Evolutionary conservation across 1,140 invertebrate species (phyloP).

Genomic region (Halesus radiatus): DNA sequence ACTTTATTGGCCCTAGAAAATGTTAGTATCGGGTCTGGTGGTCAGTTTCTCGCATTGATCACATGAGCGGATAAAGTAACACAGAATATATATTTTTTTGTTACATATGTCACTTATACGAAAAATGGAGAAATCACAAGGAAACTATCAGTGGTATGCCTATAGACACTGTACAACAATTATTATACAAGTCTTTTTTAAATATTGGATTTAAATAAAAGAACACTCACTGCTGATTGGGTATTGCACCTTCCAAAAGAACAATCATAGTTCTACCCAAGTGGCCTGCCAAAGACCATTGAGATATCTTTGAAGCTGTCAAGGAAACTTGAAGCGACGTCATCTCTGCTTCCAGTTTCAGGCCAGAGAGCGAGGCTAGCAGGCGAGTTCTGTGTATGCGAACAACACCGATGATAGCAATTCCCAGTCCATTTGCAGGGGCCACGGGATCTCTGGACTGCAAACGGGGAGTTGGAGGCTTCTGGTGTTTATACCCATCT

Average conservation of each 20-base stretch:
- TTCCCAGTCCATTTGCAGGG: constrained; percentile 62
- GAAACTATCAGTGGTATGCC: no score
- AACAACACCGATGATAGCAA: constrained; percentile 89
- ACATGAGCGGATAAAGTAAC: no score
- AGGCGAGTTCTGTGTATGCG: constrained; percentile 90
- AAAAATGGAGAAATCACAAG: no score
- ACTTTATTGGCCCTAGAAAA: no score
- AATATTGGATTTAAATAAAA: background rate
- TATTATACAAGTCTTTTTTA: no score
- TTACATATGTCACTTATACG: no score
- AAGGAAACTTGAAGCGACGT: constrained; percentile 85
- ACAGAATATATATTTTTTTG: no score
- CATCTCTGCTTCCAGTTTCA: constrained; percentile 93
- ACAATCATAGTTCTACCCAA: constrained; percentile 94
- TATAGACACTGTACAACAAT: no score
- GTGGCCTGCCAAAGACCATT: constrained; percentile 91
- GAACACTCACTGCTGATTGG: constrained; percentile 85
- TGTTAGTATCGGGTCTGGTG: no score
- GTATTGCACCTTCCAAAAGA: constrained; percentile 89
- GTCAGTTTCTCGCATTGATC: no score
- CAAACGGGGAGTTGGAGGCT: constrained; percentile 60
- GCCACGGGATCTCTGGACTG: constrained; percentile 63
- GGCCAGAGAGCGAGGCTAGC: constrained; percentile 90
- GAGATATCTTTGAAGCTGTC: constrained; percentile 86
- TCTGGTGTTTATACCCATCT: constrained; percentile 61